Conservation (phyloP, 2,113 vertebrate genomes). For the Pterocles gutturalis region DNA sequence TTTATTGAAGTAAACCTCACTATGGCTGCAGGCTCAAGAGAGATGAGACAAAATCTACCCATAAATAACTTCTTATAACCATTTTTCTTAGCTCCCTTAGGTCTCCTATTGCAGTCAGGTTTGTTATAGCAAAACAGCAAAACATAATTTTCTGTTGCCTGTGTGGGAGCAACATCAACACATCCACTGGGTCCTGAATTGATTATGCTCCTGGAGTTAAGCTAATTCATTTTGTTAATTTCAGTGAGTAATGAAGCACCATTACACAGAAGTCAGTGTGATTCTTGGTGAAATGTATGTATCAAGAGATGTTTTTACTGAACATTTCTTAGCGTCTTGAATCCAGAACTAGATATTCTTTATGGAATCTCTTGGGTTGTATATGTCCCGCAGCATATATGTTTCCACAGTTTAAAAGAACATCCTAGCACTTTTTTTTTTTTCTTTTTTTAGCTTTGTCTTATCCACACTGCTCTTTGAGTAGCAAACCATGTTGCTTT, state of each 20-base stretch:
- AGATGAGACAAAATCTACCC: neutral
- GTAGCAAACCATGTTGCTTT: neutral
- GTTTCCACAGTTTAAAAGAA: neutral
- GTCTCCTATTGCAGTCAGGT: neutral
- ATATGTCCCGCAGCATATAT: neutral
- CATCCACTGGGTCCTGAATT: neutral
- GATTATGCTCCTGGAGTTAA: neutral
- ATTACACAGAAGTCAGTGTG: neutral
- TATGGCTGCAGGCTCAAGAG: neutral
- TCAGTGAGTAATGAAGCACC: neutral
- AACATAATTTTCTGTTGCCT: neutral
- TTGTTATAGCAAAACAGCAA: neutral
- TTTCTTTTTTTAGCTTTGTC: neutral
- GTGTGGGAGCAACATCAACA: neutral
- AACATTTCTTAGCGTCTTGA: neutral
- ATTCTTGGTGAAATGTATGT: neutral
- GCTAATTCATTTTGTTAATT: neutral
- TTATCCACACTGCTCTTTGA: neutral
- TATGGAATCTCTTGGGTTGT: rapidly evolving
- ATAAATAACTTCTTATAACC: conserved; percentile 6
- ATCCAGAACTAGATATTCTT: neutral
- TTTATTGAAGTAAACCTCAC: conserved; percentile 7
- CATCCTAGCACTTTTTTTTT: neutral
- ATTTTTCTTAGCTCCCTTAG: neutral
- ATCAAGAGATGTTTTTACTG: neutral